phyloP scores from a whole-genome alignment of 1,140 invertebrate genomes.

The Harpegnathos saltator region DNA sequence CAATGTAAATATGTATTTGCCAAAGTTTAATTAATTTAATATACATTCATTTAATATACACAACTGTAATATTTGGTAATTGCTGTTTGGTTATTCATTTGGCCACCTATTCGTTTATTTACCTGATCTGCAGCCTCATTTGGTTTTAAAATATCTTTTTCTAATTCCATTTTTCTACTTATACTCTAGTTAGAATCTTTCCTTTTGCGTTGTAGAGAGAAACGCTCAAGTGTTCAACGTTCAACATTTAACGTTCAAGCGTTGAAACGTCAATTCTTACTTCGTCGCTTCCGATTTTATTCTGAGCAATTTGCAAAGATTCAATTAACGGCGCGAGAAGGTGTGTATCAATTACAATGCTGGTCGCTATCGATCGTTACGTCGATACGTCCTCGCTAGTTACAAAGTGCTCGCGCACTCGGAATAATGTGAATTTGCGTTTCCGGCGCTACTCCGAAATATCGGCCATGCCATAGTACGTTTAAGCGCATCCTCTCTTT shows the following conservation, averaged over 20 bases:
- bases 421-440: conserved; percentile 55
- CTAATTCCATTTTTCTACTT: too few species aligned
- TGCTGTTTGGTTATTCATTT: too few species aligned
- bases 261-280: neutral
- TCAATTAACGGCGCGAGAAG: conserved; percentile 28
- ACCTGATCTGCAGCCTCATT: too few species aligned
- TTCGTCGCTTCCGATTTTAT: conserved; percentile 17
- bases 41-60: too few species aligned
- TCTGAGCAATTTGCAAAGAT: conserved; percentile 27
- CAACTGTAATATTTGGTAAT: too few species aligned
- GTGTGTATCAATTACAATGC: conserved; percentile 18
- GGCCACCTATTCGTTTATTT: too few species aligned
- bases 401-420: conserved; percentile 56
- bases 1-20: too few species aligned
- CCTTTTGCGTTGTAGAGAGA: neutral
- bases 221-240: too few species aligned
- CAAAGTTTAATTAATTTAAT: too few species aligned
- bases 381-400: conserved; percentile 37
- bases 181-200: neutral
- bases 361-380: conserved; percentile 32
- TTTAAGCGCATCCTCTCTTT: conserved; percentile 23
- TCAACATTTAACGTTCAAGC: neutral
- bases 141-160: too few species aligned
- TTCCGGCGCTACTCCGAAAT: conserved; percentile 20
- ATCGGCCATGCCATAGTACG: neutral